These are phyloP conservation scores for Elymnias hypermnestra DNA, from an alignment of 1,140 invertebrate species.

Conservation along the genomic window DNA sequence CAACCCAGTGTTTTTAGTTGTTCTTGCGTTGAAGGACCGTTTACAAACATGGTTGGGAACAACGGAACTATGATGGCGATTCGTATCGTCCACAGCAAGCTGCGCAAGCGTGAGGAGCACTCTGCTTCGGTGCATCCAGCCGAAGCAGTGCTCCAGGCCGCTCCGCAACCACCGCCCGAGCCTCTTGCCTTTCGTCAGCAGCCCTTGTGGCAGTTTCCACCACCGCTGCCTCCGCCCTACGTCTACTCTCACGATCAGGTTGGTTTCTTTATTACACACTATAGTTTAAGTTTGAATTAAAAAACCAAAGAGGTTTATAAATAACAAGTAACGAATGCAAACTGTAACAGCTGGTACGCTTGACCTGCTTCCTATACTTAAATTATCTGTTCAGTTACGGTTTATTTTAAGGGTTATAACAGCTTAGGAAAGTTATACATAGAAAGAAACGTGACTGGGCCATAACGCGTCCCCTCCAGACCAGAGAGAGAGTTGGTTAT, in stretches of 20 bases:
- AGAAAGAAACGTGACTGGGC: conserved; percentile 60
- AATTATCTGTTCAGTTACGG: conserved; percentile 25
- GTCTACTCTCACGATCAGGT: conserved; percentile 89
- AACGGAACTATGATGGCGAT: conserved; percentile 90
- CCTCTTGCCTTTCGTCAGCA: conserved; percentile 79
- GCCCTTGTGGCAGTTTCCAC: conserved; percentile 87
- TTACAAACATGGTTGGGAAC: conserved; percentile 82
- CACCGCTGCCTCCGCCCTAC: conserved; percentile 83
- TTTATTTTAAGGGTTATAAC: too few relatives aligned
- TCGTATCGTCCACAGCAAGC: conserved; percentile 91
- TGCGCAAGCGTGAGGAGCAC: conserved; percentile 88
- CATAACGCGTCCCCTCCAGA: conserved; percentile 57
- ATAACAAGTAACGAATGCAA: background rate
- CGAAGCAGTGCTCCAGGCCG: conserved; percentile 78
- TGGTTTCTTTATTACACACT: conserved; percentile 39
- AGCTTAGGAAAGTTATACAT: conserved; percentile 42
- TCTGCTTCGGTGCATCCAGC: conserved; percentile 80
- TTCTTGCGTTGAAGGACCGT: conserved; percentile 62
- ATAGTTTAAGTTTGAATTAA: background rate
- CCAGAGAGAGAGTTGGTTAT: conserved; percentile 59
- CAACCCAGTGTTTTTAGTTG: conserved; percentile 67
- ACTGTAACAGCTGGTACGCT: conserved; percentile 49
- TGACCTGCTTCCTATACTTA: conserved; percentile 51
- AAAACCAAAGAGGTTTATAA: background rate
- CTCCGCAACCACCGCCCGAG: conserved; percentile 60